Base-by-base conservation (phyloP, 2,797 vertebrate genomes). In the Rhynchotus rufescens region DNA sequence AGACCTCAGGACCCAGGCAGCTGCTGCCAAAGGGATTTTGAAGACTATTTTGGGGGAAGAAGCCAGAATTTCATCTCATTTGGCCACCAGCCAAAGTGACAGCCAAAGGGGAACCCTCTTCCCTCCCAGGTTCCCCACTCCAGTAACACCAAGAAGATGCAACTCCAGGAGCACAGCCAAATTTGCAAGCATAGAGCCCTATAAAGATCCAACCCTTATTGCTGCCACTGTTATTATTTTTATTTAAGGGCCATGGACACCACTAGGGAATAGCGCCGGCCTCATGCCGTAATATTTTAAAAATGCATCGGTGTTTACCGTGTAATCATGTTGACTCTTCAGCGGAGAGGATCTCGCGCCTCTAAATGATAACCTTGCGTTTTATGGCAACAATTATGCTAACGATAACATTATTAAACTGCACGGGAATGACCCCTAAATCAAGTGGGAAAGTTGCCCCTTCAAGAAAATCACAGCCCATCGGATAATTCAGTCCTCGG, bases 311-410 rank as follows among this genome's bases (percentile, higher is more conserved):
- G n/a, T 32, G 34, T 65, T 72, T 71, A 44, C 72, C 7, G 36
- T 49, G 8, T 45, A 8, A 6, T 52, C 30, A 4, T 3, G 32
- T 17, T 15, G 60, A 30, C 40, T 56, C 64, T 67, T 62, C 73
- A 42, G 34, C 51, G 23, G 65, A 56, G 67, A 65, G 51, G 8
- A 22, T 15, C 81, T 93, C 69, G 66, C 38, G 1, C 1, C 9
- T 84, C 74, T 32, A 47, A 81, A 75, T 5, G 17, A 93, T 74
- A 56, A 15, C 80, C 67, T 54, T 4, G 16, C 28, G 21, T 64
- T 87, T 87, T 71, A 81, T 49, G 38, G 64, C 67, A 25, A 54
- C 60, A 34, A 86, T 92, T 78, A 86, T n/a, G 54, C 72, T 79
- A 93, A 84, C 38, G 42, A 59, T 25, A 30, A 38, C 56, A 3